Evolutionary conservation across 2,888 invertebrate genomes (phyloP).

Genomic region (Chouioia cunea): DNA sequence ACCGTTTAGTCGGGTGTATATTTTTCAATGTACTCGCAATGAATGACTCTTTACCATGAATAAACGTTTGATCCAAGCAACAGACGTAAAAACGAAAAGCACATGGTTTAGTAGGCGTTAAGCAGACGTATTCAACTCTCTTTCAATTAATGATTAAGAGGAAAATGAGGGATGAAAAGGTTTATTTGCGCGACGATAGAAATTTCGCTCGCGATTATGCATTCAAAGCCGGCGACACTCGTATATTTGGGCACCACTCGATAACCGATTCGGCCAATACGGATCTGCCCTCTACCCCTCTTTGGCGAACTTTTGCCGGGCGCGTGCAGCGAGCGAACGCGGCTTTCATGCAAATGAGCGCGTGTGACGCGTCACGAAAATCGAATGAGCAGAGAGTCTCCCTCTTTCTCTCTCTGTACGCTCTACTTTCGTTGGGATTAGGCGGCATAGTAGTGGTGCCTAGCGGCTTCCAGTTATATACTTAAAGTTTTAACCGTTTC

Average conservation of each 20-base stretch:
- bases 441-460: background rate
- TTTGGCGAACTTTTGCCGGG: conserved; percentile 34
- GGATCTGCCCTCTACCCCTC: background rate
- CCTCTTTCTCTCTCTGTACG: background rate
- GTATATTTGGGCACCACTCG: conserved; percentile 39
- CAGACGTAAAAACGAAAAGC: no score
- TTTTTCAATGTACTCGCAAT: background rate
- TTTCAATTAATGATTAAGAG: conserved; percentile 31
- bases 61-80: no score
- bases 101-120: no score
- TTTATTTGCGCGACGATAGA: conserved; percentile 23
- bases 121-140: background rate
- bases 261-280: conserved; percentile 41
- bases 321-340: conserved; percentile 17
- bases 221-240: conserved; percentile 43
- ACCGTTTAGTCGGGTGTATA: background rate
- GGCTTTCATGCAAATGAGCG: background rate
- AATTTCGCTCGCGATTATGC: conserved; percentile 39
- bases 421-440: conserved; percentile 21
- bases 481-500: conserved; percentile 15
- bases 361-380: conserved; percentile 34
- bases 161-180: background rate
- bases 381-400: conserved; percentile 20
- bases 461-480: conserved; percentile 10
- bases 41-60: no score